Evolutionary conservation across 2,797 vertebrate species (phyloP).

Genomic region (Falco biarmicus): DNA sequence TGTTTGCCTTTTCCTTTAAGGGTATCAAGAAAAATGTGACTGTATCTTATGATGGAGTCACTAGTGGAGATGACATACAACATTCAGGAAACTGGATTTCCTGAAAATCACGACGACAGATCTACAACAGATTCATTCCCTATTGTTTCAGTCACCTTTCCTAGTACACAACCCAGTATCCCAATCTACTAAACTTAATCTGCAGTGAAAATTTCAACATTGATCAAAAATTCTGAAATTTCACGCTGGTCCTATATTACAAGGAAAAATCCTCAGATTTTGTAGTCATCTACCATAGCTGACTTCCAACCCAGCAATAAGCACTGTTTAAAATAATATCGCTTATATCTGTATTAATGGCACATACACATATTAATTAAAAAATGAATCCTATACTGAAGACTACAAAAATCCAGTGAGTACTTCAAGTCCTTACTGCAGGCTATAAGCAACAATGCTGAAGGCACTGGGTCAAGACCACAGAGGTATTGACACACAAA

Average conservation of each 20-base stretch:
- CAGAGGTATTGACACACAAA: not conserved
- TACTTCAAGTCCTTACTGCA: not conserved
- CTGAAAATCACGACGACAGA: not conserved
- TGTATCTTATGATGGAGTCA: not conserved
- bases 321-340: not conserved
- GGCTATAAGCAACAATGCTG: not conserved
- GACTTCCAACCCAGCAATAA: not conserved
- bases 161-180: not conserved
- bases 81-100: not conserved
- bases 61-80: not conserved
- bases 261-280: not conserved
- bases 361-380: not conserved
- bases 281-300: not conserved
- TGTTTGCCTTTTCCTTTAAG: not conserved
- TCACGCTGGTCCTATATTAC: not conserved
- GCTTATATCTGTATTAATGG: not conserved
- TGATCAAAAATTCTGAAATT: not conserved
- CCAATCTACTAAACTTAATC: not conserved
- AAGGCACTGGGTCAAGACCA: not conserved
- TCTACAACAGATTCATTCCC: not conserved
- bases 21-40: not conserved
- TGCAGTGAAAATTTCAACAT: not conserved
- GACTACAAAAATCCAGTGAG: not conserved
- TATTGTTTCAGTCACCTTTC: not conserved
- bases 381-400: not conserved